These are phyloP conservation scores for Drosophila cracens DNA, from an alignment of 2,888 invertebrate species.

Conservation along the genomic window DNA sequence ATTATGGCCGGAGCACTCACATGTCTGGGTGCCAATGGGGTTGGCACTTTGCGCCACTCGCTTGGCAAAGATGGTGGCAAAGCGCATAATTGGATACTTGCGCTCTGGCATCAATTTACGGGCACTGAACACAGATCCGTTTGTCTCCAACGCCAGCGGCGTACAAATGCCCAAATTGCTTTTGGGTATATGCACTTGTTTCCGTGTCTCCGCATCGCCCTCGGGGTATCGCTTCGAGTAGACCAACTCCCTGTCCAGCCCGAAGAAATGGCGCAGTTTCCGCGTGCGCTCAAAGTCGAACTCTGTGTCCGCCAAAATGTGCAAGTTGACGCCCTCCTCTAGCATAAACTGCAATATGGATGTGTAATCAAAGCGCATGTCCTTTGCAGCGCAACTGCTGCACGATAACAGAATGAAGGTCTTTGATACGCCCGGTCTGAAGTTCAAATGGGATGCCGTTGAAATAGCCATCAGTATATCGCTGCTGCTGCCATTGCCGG, in stretches of 20 bases:
- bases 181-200: constrained; percentile 91
- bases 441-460: constrained; percentile 90
- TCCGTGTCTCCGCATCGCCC: constrained; percentile 90
- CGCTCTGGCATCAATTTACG: constrained; percentile 87
- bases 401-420: constrained; percentile 93
- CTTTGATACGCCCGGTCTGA: constrained; percentile 93
- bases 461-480: constrained; percentile 92
- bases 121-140: constrained; percentile 89
- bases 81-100: constrained; percentile 87
- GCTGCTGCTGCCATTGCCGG: constrained; percentile 85
- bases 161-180: constrained; percentile 91
- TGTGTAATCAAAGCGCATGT: constrained; percentile 93
- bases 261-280: constrained; percentile 90
- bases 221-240: constrained; percentile 92
- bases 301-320: constrained; percentile 93
- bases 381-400: constrained; percentile 89
- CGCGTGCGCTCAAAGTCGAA: constrained; percentile 91
- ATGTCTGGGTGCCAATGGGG: constrained; percentile 88
- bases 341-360: constrained; percentile 92
- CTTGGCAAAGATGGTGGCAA: constrained; percentile 89
- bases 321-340: constrained; percentile 92
- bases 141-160: constrained; percentile 93
- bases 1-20: constrained; percentile 89
- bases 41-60: constrained; percentile 88
- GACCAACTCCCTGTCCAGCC: constrained; percentile 90